Conservation (phyloP, 2,113 vertebrate genomes). For the Lota lota region DNA sequence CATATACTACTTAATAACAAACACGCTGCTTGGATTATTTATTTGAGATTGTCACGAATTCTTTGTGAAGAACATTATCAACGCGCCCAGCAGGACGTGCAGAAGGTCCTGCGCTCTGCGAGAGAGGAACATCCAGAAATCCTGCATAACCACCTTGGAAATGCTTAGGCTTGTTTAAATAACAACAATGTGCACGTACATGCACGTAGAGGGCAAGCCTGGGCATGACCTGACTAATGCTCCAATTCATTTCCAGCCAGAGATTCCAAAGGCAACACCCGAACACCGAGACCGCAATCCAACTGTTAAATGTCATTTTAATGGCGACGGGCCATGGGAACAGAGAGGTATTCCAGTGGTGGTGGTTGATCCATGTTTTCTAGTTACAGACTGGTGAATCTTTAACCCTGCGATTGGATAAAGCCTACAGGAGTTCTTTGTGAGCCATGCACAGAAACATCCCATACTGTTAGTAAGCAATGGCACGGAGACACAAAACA, state of each 20-base stretch:
- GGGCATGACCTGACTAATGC: slow-evolving; percentile 26
- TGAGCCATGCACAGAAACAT: slow-evolving; percentile 12
- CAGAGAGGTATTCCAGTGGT: neutral
- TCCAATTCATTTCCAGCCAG: neutral
- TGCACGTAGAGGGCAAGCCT: slow-evolving; percentile 19
- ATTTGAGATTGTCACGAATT: too few relatives aligned
- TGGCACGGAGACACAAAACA: too few relatives aligned
- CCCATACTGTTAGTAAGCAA: neutral
- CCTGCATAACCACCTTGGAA: slow-evolving; percentile 11
- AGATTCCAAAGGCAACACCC: slow-evolving; percentile 37
- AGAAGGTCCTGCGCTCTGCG: slow-evolving; percentile 18
- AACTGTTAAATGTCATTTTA: neutral
- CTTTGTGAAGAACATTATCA: too few relatives aligned
- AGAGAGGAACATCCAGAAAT: slow-evolving; percentile 33
- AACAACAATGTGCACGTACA: neutral
- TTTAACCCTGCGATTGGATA: slow-evolving; percentile 53
- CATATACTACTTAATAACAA: too few relatives aligned
- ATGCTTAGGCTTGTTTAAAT: neutral
- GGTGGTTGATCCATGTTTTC: slow-evolving; percentile 12
- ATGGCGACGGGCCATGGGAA: slow-evolving; percentile 11
- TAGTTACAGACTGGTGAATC: slow-evolving; percentile 56
- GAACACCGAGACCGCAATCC: neutral
- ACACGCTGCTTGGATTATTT: too few relatives aligned
- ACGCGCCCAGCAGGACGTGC: too few relatives aligned
- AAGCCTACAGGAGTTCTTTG: slow-evolving; percentile 14